Evolutionary conservation across 2,113 vertebrate genomes (phyloP).

Genomic region (Spilogale gracilis): DNA sequence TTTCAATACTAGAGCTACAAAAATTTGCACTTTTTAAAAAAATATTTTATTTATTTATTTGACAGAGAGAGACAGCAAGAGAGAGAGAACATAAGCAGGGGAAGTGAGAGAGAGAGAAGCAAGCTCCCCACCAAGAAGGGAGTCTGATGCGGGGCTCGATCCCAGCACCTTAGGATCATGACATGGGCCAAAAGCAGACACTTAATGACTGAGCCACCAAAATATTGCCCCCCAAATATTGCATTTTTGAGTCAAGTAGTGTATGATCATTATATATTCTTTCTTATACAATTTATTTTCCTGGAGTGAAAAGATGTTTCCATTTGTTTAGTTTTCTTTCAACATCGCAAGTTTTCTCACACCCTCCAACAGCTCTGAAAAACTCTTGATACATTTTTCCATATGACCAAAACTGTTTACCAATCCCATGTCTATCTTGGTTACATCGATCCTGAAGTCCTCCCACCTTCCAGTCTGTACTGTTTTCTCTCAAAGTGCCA

Average conservation of each 20-base stretch:
- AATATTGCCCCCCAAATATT: not conserved
- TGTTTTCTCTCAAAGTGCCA: not conserved
- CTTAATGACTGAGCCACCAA: not conserved
- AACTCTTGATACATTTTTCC: not conserved
- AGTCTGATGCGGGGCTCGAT: no score
- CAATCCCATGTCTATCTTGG: not conserved
- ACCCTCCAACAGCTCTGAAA: not conserved
- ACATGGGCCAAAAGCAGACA: no score
- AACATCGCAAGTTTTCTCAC: not conserved
- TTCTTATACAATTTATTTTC: constrained; percentile 20
- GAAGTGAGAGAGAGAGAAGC: no score
- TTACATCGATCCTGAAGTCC: not conserved
- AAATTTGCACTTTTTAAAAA: not conserved
- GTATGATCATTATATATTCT: not conserved
- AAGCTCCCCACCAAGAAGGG: no score
- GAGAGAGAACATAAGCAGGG: no score
- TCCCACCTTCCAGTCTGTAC: not conserved
- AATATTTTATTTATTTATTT: no score
- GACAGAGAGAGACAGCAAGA: no score
- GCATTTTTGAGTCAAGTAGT: not conserved
- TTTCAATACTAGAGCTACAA: constrained; percentile 9
- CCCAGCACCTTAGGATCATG: no score
- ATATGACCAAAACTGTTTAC: not conserved
- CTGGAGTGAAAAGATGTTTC: constrained; percentile 8
- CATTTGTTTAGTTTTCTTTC: constrained; percentile 21